Base-by-base conservation (phyloP, 2,888 invertebrate genomes). In the Drosophila anomalata region DNA sequence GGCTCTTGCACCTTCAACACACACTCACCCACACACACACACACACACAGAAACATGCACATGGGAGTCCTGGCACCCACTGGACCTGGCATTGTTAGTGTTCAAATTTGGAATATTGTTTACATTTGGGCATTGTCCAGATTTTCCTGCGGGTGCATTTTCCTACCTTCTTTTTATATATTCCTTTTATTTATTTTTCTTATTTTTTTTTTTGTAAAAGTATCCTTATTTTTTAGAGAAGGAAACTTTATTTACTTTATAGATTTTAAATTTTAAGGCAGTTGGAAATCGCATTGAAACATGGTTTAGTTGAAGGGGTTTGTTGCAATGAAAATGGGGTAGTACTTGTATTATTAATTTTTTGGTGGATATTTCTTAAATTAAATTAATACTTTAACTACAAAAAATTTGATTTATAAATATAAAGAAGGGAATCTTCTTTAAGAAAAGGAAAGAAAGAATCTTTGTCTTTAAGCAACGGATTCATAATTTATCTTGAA, bases 41-140 rank as follows among this genome's bases (percentile, higher is more conserved):
- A 72, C 52, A 54, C 42, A 56, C 51, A 57, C 50, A 50, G 48
- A 47, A 61, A 63, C 58, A 57, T 52, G 53, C 55, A 66, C 55
- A 47, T 48, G 9, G 9, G 29, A 9, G 57, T 52, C 50, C 53
- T 44, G 52, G 42, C 29, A 58, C 54, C 39, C 44, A 46, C 55
- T 44, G 65, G 60, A 55, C 52, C 47, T 12, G 55, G 59, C 71
- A 69, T 47, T 68, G 66, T 61, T 69, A 73, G 59, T 54, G 62
- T 29, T 56, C 31, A 57, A 65, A 72, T 76, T 52, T 72, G 42
- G 39, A 76, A 79, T 76, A 62, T 72, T 79, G 66, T 85, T 87
- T 72, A 80, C 78, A 69, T 59, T 74, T 62, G 68, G 63, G 46
- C 56, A 79, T 83, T 86, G 75, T 74, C 48, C 59, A 69, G 69